Base-by-base conservation (phyloP, 2,888 invertebrate species). In the Myathropa florea region DNA sequence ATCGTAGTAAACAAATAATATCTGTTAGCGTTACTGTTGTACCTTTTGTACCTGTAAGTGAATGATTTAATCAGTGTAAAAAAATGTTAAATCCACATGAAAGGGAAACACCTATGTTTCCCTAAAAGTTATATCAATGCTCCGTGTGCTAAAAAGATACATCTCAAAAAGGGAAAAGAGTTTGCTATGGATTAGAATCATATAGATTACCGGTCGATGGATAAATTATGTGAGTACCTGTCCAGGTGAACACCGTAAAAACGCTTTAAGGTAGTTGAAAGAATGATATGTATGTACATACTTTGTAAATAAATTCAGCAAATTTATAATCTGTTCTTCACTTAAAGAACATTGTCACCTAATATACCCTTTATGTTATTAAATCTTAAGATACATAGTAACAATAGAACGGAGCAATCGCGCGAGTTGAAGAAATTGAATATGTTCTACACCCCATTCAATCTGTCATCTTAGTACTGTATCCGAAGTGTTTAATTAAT, bases 151-250 rank as follows among this genome's bases (percentile, higher is more conserved):
- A n/a, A 57, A 64, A n/a, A 64, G 63, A 64, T 55, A 9, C 33
- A 1, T 7, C 60, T 36, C 18, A 21, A 18, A 53, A 60, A 12
- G 30, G 14, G 28, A 57, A 63, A 64, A 59, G 59, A 70, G 36
- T 60, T 71, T 67, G 71, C 70, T 72, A 85, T 85, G 85, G 85
- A 85, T 85, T 85, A 85, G 82, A 78, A 70, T 70, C 39, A 82
- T 73, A 46, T 39, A 76, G 57, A 59, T 67, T 60, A 77, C 82
- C 82, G 82, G 82, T 85, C 82, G 55, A 85, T 85, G 85, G 85
- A 85, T 85, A 82, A 82, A 82, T 82, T 73, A 77, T 82, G 85
- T 85, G 82, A 85, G 85, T 85, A 85, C n/a, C 4, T 7, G 18
- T 46, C 18, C 7, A n/a, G 7, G 18, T 18, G 7, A 18, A 4